These are phyloP conservation scores for Cryptus viduatorius DNA, from an alignment of 2,888 invertebrate genomes.

Conservation along the genomic window DNA sequence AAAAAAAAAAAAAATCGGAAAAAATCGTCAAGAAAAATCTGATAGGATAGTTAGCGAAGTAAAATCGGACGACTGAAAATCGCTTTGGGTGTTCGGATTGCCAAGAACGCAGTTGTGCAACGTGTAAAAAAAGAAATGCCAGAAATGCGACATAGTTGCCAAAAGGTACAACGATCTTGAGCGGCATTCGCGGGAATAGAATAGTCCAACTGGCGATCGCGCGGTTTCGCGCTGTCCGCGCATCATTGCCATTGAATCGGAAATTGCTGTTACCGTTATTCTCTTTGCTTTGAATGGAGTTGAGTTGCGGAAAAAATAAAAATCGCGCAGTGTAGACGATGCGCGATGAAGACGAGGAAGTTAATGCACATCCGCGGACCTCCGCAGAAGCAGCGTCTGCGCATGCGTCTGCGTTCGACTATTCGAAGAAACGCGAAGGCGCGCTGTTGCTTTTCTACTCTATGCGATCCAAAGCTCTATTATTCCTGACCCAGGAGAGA, in stretches of 20 bases:
- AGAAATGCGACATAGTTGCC: conserved; percentile 11
- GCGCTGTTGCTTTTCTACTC: conserved; percentile 22
- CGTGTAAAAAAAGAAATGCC: conserved; percentile 12
- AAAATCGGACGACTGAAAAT: background rate
- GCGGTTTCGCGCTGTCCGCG: background rate
- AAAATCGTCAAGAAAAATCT: conserved; percentile 50
- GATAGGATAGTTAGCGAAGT: background rate
- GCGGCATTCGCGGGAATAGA: too few relatives aligned
- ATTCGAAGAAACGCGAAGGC: conserved; percentile 27
- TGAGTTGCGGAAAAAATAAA: background rate
- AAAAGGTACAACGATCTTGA: conserved; percentile 42
- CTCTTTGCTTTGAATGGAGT: conserved; percentile 6
- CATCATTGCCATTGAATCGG: background rate
- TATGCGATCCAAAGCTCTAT: conserved; percentile 45
- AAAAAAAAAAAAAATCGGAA: too few relatives aligned
- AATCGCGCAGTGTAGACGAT: background rate
- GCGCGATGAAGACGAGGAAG: background rate
- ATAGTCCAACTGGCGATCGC: too few relatives aligned
- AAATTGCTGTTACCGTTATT: background rate
- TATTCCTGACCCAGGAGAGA: conserved; percentile 43
- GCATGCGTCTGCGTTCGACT: background rate
- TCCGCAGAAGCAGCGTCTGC: conserved; percentile 15
- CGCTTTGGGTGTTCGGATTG: background rate
- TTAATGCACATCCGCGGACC: conserved; percentile 1
- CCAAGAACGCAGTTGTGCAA: conserved; percentile 5